Evolutionary conservation across 2,888 invertebrate species (phyloP).

Genomic region (Eupithecia tripunctaria): DNA sequence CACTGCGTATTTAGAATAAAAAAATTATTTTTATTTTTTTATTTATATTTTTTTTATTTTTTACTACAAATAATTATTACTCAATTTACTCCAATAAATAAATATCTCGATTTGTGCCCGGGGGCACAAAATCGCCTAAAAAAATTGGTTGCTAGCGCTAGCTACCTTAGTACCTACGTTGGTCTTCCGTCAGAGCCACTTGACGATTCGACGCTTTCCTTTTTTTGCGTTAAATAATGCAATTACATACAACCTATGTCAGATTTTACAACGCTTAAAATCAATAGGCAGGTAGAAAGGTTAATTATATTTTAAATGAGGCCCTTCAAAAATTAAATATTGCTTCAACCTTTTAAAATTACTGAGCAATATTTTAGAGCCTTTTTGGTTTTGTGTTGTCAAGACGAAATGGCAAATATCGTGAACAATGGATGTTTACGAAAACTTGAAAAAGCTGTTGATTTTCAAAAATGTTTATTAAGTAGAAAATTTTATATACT

Average conservation of each 20-base stretch:
- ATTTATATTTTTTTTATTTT: too few relatives aligned
- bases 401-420: conserved; percentile 9
- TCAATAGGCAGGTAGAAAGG: background rate
- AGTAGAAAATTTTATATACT: background rate
- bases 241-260: conserved; percentile 32
- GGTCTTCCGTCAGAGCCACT: too few relatives aligned
- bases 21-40: too few relatives aligned
- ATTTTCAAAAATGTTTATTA: background rate
- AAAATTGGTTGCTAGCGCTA: too few relatives aligned
- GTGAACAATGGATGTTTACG: background rate
- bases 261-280: background rate
- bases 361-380: conserved; percentile 17
- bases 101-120: too few relatives aligned
- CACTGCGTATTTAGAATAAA: conserved; percentile 48
- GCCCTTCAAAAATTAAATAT: conserved; percentile 6
- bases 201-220: conserved; percentile 53
- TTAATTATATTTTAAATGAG: conserved; percentile 8
- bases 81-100: too few relatives aligned
- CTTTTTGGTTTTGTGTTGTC: conserved; percentile 26
- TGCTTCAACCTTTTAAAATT: conserved; percentile 12
- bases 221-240: conserved; percentile 43
- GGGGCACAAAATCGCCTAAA: too few relatives aligned
- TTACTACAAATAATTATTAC: too few relatives aligned
- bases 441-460: background rate
- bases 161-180: too few relatives aligned